phyloP scores from a whole-genome alignment of 1,140 invertebrate species.

The Leptopilina clavipes region DNA sequence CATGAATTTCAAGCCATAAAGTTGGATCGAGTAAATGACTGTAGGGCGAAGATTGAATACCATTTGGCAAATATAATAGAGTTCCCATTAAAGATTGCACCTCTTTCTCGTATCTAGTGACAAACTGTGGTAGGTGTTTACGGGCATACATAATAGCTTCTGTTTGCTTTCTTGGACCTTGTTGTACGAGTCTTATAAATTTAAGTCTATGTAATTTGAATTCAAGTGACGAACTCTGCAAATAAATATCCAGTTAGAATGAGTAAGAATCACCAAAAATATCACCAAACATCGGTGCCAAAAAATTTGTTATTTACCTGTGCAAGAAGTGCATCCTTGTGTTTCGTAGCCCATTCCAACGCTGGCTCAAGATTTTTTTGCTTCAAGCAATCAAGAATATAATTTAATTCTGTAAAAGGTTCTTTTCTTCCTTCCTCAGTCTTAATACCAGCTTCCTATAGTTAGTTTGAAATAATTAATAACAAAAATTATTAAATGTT shows the following conservation, averaged over 20 bases:
- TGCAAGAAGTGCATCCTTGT: slow-evolving; percentile 78
- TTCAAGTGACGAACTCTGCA: slow-evolving; percentile 85
- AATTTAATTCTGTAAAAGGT: slow-evolving; percentile 89
- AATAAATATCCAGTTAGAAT: slow-evolving; percentile 39
- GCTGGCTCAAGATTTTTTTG: slow-evolving; percentile 87
- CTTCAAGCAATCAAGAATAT: slow-evolving; percentile 88
- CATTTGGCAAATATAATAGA: slow-evolving; percentile 86
- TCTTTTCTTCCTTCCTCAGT: slow-evolving; percentile 84
- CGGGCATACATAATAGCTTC: slow-evolving; percentile 93
- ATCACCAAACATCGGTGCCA: too few relatives aligned
- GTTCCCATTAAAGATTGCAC: slow-evolving; percentile 93
- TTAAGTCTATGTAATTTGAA: slow-evolving; percentile 89
- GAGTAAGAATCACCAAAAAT: slow-evolving; percentile 23
- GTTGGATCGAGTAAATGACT: slow-evolving; percentile 84
- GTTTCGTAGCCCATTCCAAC: slow-evolving; percentile 83
- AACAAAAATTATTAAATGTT: neutral
- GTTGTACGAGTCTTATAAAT: slow-evolving; percentile 83
- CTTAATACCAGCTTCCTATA: slow-evolving; percentile 84
- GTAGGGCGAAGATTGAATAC: slow-evolving; percentile 88
- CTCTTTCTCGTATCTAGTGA: slow-evolving; percentile 87
- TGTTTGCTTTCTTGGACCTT: slow-evolving; percentile 80
- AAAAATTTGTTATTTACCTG: too few relatives aligned
- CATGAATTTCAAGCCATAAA: slow-evolving; percentile 85
- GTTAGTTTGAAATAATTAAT: slow-evolving; percentile 37
- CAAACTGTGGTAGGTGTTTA: slow-evolving; percentile 88